These are phyloP conservation scores for Agrochola lychnidis DNA, from an alignment of 2,888 invertebrate genomes.

Conservation along the genomic window DNA sequence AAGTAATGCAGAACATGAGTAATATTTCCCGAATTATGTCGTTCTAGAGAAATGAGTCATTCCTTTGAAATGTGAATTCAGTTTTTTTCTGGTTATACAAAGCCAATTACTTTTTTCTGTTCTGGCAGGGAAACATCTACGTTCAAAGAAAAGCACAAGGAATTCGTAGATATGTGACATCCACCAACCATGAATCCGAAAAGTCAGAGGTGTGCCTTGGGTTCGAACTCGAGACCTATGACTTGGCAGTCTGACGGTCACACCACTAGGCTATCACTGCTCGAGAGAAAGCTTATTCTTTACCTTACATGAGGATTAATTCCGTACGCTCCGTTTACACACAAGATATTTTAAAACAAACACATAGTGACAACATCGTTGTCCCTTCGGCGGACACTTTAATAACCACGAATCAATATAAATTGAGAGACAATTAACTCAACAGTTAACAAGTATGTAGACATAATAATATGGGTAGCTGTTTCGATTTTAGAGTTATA, in stretches of 20 bases:
- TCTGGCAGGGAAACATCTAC: not conserved
- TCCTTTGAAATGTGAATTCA: not conserved
- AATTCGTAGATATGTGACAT: not conserved
- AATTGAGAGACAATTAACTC: slow-evolving; percentile 38
- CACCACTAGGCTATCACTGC: too few relatives aligned
- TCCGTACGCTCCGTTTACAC: not conserved
- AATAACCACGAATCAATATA: slow-evolving; percentile 44
- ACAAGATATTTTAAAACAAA: not conserved
- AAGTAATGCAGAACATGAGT: slow-evolving; percentile 8
- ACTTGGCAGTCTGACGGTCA: too few relatives aligned
- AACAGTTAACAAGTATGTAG: slow-evolving; percentile 5
- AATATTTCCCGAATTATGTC: slow-evolving; percentile 10
- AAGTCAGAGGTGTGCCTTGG: too few relatives aligned
- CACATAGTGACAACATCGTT: not conserved
- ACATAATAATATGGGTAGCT: not conserved
- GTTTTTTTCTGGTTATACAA: not conserved
- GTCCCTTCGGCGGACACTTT: slow-evolving; percentile 4
- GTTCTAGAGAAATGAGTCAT: slow-evolving; percentile 2
- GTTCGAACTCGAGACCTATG: too few relatives aligned
- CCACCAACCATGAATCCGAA: not conserved
- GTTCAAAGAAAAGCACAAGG: not conserved
- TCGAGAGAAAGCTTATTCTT: too few relatives aligned
- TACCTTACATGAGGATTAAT: not conserved
- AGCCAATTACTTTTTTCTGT: not conserved
- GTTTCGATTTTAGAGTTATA: not conserved